Base-by-base conservation (phyloP, 2,888 invertebrate genomes). In the Thera obeliscata region DNA sequence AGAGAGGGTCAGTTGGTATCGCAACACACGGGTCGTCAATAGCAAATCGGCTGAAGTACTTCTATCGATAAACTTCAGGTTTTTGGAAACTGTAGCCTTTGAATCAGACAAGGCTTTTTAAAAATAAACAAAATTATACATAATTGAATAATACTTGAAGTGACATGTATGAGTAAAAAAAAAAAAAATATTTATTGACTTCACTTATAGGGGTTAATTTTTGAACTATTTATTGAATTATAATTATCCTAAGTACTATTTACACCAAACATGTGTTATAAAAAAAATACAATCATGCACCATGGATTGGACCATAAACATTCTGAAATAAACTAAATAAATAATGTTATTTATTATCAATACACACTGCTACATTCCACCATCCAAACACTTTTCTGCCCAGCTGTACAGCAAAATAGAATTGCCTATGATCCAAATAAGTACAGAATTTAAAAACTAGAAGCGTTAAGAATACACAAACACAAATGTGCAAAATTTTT, bases 161-260 rank as follows among this genome's bases (percentile, higher is more conserved):
- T 46, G 43, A 9, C 43, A 46, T 46, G 43, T 3, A 46, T 46
- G 43, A 46, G 6, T 46, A 8, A 46, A 46, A 46, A 41, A 46
- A 46, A 46, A 9, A 46, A 6, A 46, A 46, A 9, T 46, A 1
- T 46, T 46, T 46, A 46, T 46, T 46, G 43, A 46, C 43, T 46
- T 46, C 33, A 35, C 1, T 22, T 41, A 57, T 1, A 43, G 57
- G 35, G 48, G 11, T 48, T 7, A 11, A 58, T 48, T 35, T 58
- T 58, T 48, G 36, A 58, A 58, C 48, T 49, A 43, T 50, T 50
- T 49, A 7, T 46, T 46, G 43, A 46, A 46, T 46, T 52, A 43
- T 58, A 36, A 64, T 43, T 58, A 57, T 46, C 12, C 52, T 64
- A 59, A 59, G 54, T 55, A 64, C 54, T 55, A 49, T 59, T 22